These are phyloP conservation scores for Stenolophus ochropezus DNA, from an alignment of 2,888 invertebrate species.

Conservation along the genomic window DNA sequence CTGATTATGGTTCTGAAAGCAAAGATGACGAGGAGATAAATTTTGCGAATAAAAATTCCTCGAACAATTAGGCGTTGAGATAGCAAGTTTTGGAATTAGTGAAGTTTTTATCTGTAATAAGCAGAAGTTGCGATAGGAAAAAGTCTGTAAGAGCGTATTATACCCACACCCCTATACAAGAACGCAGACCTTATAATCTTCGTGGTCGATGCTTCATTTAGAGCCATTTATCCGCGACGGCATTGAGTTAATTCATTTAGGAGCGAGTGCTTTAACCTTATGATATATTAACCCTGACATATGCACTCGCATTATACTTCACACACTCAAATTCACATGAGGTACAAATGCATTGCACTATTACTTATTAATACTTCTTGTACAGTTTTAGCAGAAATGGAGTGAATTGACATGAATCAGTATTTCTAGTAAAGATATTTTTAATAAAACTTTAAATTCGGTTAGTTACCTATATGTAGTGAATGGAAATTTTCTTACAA, in stretches of 20 bases:
- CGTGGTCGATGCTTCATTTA: constrained; percentile 22
- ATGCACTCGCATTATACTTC: not conserved
- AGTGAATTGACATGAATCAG: no score
- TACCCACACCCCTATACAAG: not conserved
- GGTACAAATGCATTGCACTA: no score
- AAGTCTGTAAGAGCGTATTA: not conserved
- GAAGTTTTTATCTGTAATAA: not conserved
- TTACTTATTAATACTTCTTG: no score
- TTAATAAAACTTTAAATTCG: no score
- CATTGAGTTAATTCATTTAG: constrained; percentile 47
- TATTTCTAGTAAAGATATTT: no score
- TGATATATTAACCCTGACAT: not conserved
- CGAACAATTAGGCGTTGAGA: not conserved
- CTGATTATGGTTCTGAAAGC: not conserved
- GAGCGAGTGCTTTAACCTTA: constrained; percentile 41
- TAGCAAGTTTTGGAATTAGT: not conserved
- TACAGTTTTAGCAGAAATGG: no score
- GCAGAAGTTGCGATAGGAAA: not conserved
- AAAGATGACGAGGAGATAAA: no score
- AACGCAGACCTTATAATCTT: not conserved
- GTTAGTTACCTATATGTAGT: no score
- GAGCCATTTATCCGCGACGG: constrained; percentile 42
- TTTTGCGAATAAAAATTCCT: not conserved
- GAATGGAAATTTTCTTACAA: no score
- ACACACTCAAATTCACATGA: not conserved